Base-by-base conservation (phyloP, 2,888 invertebrate species). In the Thelaira solivaga region DNA sequence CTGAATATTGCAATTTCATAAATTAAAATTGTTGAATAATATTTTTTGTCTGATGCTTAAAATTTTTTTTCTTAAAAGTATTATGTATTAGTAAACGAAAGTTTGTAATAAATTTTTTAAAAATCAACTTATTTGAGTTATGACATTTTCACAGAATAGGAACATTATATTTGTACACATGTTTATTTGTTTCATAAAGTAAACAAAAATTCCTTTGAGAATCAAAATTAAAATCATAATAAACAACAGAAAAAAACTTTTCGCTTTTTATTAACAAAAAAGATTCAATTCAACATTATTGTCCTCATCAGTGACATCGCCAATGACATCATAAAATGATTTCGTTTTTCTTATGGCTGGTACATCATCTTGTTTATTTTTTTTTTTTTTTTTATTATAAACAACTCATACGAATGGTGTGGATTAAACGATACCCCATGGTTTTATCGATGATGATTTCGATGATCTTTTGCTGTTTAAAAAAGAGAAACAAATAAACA, bases 361-460 rank as follows among this genome's bases (percentile, higher is more conserved):
- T 62, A 11, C 34, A 16, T 49, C 53, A 65, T 53, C 53, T 55
- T 39, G 34, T 72, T 47, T 26, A 41, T 29, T 47, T 74, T 24
- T n/a, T n/a, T n/a, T n/a, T n/a, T n/a, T n/a, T n/a, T n/a, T n/a
- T n/a, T n/a, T n/a, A n/a, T n/a, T 34, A 3, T 22, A 75, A 67
- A 67, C 73, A 68, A 69, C 18, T 68, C 73, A 64, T 59, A 11
- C 39, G 62, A 13, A 34, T 71, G 73, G 68, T 74, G 77, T 74
- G 74, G 77, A 78, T 78, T 78, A 74, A 74, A 69, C 51, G 69
- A 74, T 51, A 78, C 77, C 77, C 77, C 77, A 74, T 78, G 74
- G 77, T 65, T 78, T 78, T 74, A 78, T 74, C 77, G 69, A 78
- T 78, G 77, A 74, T 78, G 74, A 74, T 78, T 69, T 64, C 53